These are phyloP conservation scores for Corythornis leucogaster DNA, from an alignment of 2,797 vertebrate genomes.

Conservation along the genomic window DNA sequence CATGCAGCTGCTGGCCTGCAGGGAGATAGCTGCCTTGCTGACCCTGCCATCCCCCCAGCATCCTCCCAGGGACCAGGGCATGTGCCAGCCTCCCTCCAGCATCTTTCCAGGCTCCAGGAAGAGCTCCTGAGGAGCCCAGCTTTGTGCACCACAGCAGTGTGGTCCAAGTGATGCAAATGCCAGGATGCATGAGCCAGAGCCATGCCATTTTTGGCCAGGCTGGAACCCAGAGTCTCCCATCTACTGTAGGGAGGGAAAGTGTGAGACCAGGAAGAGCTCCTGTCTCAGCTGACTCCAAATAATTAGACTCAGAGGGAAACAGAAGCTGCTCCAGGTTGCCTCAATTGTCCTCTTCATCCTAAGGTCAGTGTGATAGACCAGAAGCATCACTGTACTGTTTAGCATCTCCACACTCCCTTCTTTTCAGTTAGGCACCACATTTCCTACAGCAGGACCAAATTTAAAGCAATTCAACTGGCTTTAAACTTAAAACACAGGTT, in stretches of 20 bases:
- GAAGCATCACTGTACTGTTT: background rate
- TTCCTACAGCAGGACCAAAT: background rate
- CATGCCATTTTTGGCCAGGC: background rate
- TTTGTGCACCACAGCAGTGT: fast-evolving
- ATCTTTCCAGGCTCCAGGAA: background rate
- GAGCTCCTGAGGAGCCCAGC: background rate
- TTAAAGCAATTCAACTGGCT: background rate
- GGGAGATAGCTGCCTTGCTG: background rate
- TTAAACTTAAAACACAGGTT: background rate
- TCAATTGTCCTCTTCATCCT: background rate
- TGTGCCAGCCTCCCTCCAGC: background rate
- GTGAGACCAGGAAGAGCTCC: background rate
- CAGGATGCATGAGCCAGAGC: background rate
- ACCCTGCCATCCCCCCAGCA: background rate
- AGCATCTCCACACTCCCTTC: background rate
- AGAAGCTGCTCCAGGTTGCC: background rate
- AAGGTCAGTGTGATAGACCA: background rate
- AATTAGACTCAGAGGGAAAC: background rate
- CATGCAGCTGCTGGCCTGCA: background rate
- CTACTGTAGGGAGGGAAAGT: background rate
- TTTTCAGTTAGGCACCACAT: background rate
- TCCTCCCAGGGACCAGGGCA: background rate
- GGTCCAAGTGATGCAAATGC: background rate
- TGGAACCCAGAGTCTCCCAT: background rate
- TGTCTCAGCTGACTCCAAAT: background rate